Evolutionary conservation across 2,797 vertebrate species (phyloP).

Genomic region (Limosa lapponica): DNA sequence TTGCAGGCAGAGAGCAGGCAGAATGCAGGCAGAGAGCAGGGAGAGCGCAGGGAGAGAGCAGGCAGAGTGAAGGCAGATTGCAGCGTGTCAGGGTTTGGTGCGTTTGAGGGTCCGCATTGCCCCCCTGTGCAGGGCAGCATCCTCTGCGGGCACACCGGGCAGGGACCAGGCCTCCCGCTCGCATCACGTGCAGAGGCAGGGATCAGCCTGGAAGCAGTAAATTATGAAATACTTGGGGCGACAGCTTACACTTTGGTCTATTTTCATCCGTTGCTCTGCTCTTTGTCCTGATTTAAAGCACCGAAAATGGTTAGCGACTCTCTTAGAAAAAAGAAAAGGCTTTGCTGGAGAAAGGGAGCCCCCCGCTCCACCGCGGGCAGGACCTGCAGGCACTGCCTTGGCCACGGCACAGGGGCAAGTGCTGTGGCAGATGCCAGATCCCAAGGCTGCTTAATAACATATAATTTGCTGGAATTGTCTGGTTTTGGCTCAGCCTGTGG

Average conservation of each 20-base stretch:
- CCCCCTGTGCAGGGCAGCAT: not conserved
- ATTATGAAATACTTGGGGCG: not conserved
- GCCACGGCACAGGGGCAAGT: fast-evolving
- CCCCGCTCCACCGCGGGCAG: fast-evolving
- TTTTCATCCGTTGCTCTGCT: slow-evolving; percentile 34
- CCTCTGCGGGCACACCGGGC: fast-evolving
- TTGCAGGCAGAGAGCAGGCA: not conserved
- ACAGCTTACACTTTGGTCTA: slow-evolving; percentile 28
- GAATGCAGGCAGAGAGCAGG: not conserved
- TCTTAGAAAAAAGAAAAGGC: not conserved
- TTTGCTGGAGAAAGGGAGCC: not conserved
- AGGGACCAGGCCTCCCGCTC: not conserved
- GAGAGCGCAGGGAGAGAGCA: not conserved
- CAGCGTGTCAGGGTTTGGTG: not conserved
- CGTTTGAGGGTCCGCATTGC: not conserved
- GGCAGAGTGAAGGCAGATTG: not conserved
- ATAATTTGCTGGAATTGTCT: not conserved
- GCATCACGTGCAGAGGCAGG: not conserved
- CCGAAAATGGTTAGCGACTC: not conserved
- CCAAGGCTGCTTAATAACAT: not conserved
- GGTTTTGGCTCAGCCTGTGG: not conserved
- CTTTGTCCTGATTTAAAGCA: slow-evolving; percentile 40
- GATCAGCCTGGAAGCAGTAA: not conserved
- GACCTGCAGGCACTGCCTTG: not conserved
- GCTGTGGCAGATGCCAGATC: not conserved